Percentiles rank a stretch among this genome's conserved stretches.
Conservation (phyloP, 2,797 vertebrate species). For the Nasua narica region DNA sequence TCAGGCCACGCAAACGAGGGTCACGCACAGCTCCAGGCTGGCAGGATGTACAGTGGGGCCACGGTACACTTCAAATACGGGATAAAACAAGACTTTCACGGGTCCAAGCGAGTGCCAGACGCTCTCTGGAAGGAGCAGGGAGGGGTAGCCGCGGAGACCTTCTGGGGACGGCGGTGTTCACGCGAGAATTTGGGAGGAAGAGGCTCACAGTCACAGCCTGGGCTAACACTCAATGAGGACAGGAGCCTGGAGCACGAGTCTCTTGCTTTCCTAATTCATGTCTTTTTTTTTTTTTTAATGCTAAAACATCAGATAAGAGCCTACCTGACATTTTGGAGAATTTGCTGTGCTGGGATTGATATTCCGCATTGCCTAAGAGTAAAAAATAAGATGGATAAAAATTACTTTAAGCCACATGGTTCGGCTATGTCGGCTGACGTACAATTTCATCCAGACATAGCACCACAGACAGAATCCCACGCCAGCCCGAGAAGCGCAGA, state of each 20-base stretch:
- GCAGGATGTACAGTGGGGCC: not conserved
- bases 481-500: slow-evolving; percentile 82
- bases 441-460: slow-evolving; percentile 82
- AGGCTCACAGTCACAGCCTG: not conserved
- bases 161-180: not conserved
- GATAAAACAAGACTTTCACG: not conserved
- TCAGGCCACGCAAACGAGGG: slow-evolving; percentile 1
- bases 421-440: slow-evolving; percentile 83
- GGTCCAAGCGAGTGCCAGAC: not conserved
- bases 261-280: slow-evolving; percentile 75
- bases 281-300: slow-evolving; percentile 73
- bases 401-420: slow-evolving; percentile 85
- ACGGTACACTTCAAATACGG: not conserved
- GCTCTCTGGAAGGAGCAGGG: not conserved
- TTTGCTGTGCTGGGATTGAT: slow-evolving; percentile 90
- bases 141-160: not conserved
- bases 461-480: slow-evolving; percentile 78
- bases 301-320: slow-evolving; percentile 87
- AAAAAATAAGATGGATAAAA: slow-evolving; percentile 88
- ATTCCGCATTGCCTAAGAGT: slow-evolving; percentile 90
- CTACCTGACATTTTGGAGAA: slow-evolving; percentile 90
- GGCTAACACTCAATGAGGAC: slow-evolving; percentile 51
- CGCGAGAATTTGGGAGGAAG: not conserved
- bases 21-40: not conserved
- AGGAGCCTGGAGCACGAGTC: slow-evolving; percentile 56